These are phyloP conservation scores for Dermochelys coriacea DNA, from an alignment of 2,797 vertebrate genomes.

Conservation along the genomic window DNA sequence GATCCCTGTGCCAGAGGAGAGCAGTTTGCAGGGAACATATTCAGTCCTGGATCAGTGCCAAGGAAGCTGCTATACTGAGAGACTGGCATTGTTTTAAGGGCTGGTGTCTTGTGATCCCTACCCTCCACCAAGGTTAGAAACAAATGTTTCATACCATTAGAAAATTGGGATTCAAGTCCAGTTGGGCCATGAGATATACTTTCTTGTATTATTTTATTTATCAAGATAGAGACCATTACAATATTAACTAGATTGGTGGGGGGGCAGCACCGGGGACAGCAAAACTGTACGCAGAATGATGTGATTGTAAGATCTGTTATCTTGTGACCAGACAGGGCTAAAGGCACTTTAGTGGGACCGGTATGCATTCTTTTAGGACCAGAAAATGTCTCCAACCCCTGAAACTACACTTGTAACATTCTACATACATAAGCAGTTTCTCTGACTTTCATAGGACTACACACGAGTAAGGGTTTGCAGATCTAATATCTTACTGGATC, in stretches of 20 bases:
- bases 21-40: neutral
- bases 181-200: fast-evolving
- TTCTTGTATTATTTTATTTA: neutral
- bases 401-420: neutral
- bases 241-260: neutral
- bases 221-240: neutral
- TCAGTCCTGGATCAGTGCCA: neutral
- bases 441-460: neutral
- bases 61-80: neutral
- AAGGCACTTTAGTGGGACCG: neutral
- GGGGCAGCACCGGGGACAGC: neutral
- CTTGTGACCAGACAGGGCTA: neutral
- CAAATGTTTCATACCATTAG: neutral
- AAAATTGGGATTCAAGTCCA: neutral
- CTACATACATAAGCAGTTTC: neutral
- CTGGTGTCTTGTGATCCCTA: neutral
- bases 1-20: neutral
- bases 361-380: neutral
- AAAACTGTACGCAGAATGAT: neutral
- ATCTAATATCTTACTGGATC: neutral
- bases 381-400: constrained; percentile 8
- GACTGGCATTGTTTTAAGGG: neutral
- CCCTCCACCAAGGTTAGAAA: neutral
- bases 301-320: neutral
- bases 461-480: neutral